Evolutionary conservation across 2,888 invertebrate species (phyloP).

Genomic region (Troides oblongomaculatus): DNA sequence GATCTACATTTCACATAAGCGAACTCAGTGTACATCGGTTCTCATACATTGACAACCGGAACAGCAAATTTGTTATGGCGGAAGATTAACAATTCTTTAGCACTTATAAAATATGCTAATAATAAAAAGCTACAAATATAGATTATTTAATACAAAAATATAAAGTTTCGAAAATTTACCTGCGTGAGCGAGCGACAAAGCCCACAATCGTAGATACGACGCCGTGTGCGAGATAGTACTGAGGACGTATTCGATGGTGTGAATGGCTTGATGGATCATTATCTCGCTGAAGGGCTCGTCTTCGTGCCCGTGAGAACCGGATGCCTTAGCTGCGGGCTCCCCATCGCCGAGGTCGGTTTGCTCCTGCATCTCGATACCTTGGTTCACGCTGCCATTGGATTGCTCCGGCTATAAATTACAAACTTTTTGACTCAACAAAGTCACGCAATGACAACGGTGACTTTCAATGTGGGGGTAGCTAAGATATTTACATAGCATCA

Average conservation of each 20-base stretch:
- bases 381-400: conserved; percentile 83
- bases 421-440: background rate
- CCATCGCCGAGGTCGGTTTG: conserved; percentile 63
- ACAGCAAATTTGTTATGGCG: too few species aligned
- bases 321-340: conserved; percentile 40
- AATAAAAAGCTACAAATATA: too few species aligned
- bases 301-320: conserved; percentile 56
- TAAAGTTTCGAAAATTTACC: conserved; percentile 74
- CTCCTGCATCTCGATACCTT: conserved; percentile 83
- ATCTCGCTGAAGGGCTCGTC: conserved; percentile 90
- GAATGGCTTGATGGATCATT: conserved; percentile 96
- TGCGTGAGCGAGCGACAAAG: conserved; percentile 96
- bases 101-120: too few species aligned
- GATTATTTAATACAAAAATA: too few species aligned
- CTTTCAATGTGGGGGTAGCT: too few species aligned
- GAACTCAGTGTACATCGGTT: too few species aligned
- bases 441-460: too few species aligned
- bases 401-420: conserved; percentile 55
- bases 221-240: conserved; percentile 98
- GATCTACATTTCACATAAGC: too few species aligned
- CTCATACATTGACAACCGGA: too few species aligned
- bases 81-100: too few species aligned
- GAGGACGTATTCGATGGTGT: conserved; percentile 97
- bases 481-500: too few species aligned
- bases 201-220: conserved; percentile 97